Percentiles rank a stretch among this genome's conserved stretches.
These are phyloP conservation scores for Phaethornis superciliosus DNA, from an alignment of 2,113 vertebrate genomes.

Conservation along the genomic window DNA sequence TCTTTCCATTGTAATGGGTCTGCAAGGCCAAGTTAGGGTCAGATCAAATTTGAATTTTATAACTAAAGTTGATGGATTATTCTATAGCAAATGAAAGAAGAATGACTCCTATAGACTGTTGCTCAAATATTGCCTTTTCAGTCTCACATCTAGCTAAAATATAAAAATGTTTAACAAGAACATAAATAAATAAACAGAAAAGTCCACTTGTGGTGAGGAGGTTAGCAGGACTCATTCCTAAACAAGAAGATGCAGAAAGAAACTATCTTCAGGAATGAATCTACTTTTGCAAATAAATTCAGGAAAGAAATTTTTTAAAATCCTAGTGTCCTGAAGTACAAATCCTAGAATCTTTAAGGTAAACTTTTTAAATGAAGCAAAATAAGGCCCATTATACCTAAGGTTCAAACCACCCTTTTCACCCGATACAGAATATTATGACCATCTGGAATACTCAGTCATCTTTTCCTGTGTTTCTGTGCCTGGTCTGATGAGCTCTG, in stretches of 20 bases:
- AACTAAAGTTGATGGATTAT: not conserved
- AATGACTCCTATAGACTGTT: not conserved
- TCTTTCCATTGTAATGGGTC: not conserved
- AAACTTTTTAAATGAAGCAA: conserved; percentile 37
- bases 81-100: not conserved
- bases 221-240: not conserved
- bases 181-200: not conserved
- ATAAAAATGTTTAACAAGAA: not conserved
- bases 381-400: not conserved
- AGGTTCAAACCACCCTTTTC: conserved; percentile 10
- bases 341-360: not conserved
- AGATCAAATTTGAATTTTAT: not conserved
- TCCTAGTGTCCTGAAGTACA: not conserved
- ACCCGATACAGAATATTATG: not conserved
- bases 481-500: conserved; percentile 23
- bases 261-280: not conserved
- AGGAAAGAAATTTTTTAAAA: not conserved
- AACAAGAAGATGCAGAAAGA: not conserved
- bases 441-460: conserved; percentile 51
- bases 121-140: not conserved
- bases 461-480: conserved; percentile 34
- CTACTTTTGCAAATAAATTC: not conserved
- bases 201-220: not conserved
- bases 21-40: not conserved
- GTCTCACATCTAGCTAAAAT: not conserved